Evolutionary conservation across 2,113 vertebrate genomes (phyloP), one percentile per base, ranked within the genome.

Genomic region (Ornithorhynchus anatinus): DNA sequence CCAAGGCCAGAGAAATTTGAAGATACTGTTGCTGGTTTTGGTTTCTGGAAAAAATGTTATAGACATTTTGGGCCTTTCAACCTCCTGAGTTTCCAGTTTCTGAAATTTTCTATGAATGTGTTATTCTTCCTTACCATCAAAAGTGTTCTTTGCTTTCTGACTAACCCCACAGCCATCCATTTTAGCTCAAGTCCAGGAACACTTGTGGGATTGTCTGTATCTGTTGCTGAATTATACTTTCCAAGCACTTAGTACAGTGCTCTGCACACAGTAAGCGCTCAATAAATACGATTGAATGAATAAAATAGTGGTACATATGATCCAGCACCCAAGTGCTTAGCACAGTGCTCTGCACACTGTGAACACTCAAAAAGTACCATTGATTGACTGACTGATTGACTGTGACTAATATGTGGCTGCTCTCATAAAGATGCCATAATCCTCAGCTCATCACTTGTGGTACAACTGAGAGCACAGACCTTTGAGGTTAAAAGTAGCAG

Each of bases 131-230:
- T 16, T 61, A 31, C 65, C 57, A 11, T 32, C 61, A 36, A 27
- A 17, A 31, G 1, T 23, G 27, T n/a, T 56, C 29, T 29, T 39
- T 22, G 25, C n/a, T 15, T 31, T 0, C 4, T 10, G 0, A 0
- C 5, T 50, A 31, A 25, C 15, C 17, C 47, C 16, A 19, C 27
- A 33, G 9, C 14, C 8, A 25, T 25, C 20, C 17, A 1, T 2
- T 10, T 23, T 47, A 14, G 44, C 22, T 23, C 27, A 25, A 22
- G 33, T 2, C 2, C 2, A 45, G 7, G 0, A 7, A 16, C 47
- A 1, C 4, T 4, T 3, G 29, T 45, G 5, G 22, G n/a, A n/a
- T n/a, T n/a, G n/a, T n/a, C n/a, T n/a, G n/a, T n/a, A n/a, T n/a
- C n/a, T n/a, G n/a, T n/a, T n/a, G n/a, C n/a, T n/a, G n/a, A n/a